Percentiles rank a stretch among this genome's conserved stretches.
phyloP scores from a whole-genome alignment of 1,140 invertebrate genomes.

The Tigriopus japonicus region DNA sequence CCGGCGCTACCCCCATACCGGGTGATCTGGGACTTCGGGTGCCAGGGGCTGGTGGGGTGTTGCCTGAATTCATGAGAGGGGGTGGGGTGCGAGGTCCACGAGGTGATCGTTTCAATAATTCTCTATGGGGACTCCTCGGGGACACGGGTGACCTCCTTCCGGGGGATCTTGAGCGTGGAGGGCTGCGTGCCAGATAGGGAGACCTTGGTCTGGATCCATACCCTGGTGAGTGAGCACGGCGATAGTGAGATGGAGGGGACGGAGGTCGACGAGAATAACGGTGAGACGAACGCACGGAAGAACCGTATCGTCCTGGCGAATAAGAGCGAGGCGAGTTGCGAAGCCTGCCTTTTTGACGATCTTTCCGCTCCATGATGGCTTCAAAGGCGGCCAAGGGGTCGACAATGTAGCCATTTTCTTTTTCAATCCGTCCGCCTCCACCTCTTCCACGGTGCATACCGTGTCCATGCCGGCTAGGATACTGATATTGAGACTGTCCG shows the following conservation, averaged over 20 bases:
- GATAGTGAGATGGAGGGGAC: not conserved
- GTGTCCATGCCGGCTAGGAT: not conserved
- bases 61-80: too few relatives aligned
- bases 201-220: not conserved
- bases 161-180: too few relatives aligned
- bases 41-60: too few relatives aligned
- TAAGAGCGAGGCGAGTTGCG: not conserved
- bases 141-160: too few relatives aligned
- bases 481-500: not conserved
- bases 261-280: not conserved
- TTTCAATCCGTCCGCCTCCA: not conserved
- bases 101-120: too few relatives aligned
- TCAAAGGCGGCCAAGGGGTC: constrained; percentile 8
- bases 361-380: not conserved
- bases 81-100: too few relatives aligned
- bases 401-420: not conserved
- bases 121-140: too few relatives aligned
- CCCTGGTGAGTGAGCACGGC: not conserved
- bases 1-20: too few relatives aligned
- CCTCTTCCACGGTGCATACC: not conserved
- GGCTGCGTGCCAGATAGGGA: too few relatives aligned
- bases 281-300: not conserved
- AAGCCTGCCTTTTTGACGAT: not conserved
- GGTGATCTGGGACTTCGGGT: too few relatives aligned
- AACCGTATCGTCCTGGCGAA: not conserved